Percentiles rank a stretch among this genome's conserved stretches.
Conservation (phyloP, 2,888 invertebrate genomes). For the Apamea sordens region DNA sequence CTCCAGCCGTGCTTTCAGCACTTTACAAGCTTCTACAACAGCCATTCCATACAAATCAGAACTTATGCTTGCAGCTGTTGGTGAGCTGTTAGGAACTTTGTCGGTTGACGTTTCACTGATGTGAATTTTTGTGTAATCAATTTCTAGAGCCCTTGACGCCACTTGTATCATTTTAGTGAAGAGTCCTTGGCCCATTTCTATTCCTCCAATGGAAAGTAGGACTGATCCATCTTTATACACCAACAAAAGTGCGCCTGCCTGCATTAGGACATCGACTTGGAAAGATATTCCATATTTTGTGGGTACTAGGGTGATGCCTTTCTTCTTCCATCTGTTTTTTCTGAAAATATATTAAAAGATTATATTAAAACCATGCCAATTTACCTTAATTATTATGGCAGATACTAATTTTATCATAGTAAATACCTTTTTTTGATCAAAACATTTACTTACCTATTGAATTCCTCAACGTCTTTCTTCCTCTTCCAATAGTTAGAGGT, state of each 20-base stretch:
- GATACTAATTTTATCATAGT: background rate
- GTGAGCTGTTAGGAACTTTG: conserved; percentile 95
- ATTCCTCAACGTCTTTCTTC: conserved; percentile 90
- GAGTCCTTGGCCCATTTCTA: conserved; percentile 98
- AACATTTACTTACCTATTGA: conserved; percentile 92
- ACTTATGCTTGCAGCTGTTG: conserved; percentile 94
- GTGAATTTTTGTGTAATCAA: conserved; percentile 92
- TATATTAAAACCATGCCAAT: background rate
- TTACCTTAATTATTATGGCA: background rate
- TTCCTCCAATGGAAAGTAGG: conserved; percentile 94
- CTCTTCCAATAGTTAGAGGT: conserved; percentile 92
- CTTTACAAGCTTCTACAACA: conserved; percentile 93
- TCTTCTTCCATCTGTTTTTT: conserved; percentile 93
- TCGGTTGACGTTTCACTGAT: conserved; percentile 94
- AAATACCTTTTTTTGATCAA: background rate
- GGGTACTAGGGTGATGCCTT: conserved; percentile 93
- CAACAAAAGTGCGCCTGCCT: conserved; percentile 94
- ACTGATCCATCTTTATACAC: conserved; percentile 95
- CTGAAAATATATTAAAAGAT: conserved; percentile 80
- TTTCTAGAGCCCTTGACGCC: conserved; percentile 92
- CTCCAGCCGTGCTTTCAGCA: conserved; percentile 91
- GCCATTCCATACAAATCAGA: conserved; percentile 96
- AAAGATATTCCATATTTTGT: conserved; percentile 95
- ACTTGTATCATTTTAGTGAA: conserved; percentile 97
- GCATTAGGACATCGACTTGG: conserved; percentile 92